phyloP scores from a whole-genome alignment of 2,888 invertebrate species.

The Xestia sexstrigata region DNA sequence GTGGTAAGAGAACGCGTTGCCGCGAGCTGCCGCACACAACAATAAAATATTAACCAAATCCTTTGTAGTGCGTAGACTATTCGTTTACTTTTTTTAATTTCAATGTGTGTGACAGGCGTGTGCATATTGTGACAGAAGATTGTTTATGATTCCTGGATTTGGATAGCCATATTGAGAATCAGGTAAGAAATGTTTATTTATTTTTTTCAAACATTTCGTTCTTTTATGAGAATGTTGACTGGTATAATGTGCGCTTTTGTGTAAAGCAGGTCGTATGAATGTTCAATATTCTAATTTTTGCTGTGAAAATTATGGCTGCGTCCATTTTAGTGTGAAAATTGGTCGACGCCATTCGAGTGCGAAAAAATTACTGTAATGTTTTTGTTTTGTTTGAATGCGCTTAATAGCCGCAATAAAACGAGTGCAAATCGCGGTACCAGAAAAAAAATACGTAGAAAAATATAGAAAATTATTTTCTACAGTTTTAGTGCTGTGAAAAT shows the following conservation, averaged over 20 bases:
- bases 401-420: slow-evolving; percentile 1
- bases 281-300: slow-evolving; percentile 33
- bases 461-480: background rate
- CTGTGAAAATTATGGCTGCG: slow-evolving; percentile 24
- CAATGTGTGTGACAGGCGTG: slow-evolving; percentile 73
- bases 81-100: slow-evolving; percentile 52
- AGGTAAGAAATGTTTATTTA: slow-evolving; percentile 68
- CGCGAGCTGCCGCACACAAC: slow-evolving; percentile 66
- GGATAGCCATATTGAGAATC: slow-evolving; percentile 65
- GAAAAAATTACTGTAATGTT: slow-evolving; percentile 10
- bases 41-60: slow-evolving; percentile 71
- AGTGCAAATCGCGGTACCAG: background rate
- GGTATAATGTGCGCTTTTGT: slow-evolving; percentile 33
- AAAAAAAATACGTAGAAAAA: background rate
- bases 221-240: slow-evolving; percentile 28
- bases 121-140: slow-evolving; percentile 69
- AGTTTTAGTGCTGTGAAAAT: slow-evolving; percentile 32
- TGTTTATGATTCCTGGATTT: slow-evolving; percentile 71
- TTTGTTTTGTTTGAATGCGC: slow-evolving; percentile 39
- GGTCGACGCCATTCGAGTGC: slow-evolving; percentile 18
- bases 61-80: slow-evolving; percentile 74
- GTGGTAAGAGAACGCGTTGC: slow-evolving; percentile 58
- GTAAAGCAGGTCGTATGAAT: slow-evolving; percentile 32
- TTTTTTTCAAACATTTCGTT: slow-evolving; percentile 58
- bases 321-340: slow-evolving; percentile 30